These are phyloP conservation scores for Acleris laterana DNA, from an alignment of 2,888 invertebrate species.

Conservation along the genomic window DNA sequence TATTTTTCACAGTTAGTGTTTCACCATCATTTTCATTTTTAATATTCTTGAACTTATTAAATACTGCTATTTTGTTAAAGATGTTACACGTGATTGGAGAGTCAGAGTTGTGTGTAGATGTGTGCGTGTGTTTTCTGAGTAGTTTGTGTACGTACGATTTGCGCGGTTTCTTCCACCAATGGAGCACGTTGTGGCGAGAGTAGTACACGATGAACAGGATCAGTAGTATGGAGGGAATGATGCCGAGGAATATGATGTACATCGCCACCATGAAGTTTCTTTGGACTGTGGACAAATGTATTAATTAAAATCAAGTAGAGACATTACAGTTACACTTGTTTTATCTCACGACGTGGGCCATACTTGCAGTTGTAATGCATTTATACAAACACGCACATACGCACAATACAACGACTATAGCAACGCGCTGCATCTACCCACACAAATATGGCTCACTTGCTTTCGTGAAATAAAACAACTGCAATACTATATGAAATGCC, in stretches of 20 bases:
- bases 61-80: not conserved
- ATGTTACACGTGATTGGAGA: constrained; percentile 3
- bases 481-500: no score
- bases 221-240: constrained; percentile 89
- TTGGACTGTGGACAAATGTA: constrained; percentile 84
- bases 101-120: not conserved
- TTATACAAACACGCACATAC: no score
- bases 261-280: constrained; percentile 91
- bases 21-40: not conserved
- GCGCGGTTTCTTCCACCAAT: constrained; percentile 80
- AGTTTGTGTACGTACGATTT: constrained; percentile 77
- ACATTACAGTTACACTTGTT: no score
- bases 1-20: not conserved
- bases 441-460: no score
- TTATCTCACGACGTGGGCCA: no score
- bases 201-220: constrained; percentile 90
- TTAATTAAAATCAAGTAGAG: no score
- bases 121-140: constrained; percentile 37
- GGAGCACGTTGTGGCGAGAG: constrained; percentile 86
- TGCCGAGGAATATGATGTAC: constrained; percentile 94
- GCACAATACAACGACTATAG: no score
- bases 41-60: not conserved
- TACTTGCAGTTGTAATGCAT: no score
- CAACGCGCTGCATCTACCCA: no score
- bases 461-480: no score